A percentile compares a stretch with the other conserved stretches of the same genome.
phyloP scores from a whole-genome alignment of 2,113 vertebrate genomes.

The Callithrix jacchus region DNA sequence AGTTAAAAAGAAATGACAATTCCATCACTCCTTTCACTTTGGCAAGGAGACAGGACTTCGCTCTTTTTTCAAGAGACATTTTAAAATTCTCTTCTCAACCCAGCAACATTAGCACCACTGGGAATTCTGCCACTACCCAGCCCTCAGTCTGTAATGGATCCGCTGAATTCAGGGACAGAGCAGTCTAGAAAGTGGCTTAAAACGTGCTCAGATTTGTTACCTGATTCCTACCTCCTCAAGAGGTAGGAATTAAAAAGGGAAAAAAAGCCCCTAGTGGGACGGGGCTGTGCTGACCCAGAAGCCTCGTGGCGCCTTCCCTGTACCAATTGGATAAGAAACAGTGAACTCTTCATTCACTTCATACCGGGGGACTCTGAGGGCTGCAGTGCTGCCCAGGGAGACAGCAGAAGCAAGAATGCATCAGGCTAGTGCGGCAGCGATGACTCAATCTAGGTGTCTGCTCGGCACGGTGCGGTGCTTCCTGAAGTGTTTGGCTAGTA shows the following conservation, averaged over 20 bases:
- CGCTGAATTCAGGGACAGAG: neutral
- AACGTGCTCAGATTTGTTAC: neutral
- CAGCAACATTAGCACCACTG: neutral
- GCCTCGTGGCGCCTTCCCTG: accelerated
- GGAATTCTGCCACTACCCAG: neutral
- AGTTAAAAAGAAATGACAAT: constrained; percentile 42
- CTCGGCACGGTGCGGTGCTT: neutral
- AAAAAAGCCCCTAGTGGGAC: neutral
- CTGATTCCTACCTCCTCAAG: constrained; percentile 27
- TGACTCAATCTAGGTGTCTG: neutral
- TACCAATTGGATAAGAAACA: neutral
- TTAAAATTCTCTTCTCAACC: constrained; percentile 33
- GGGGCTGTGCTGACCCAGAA: neutral
- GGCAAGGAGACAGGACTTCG: constrained; percentile 6
- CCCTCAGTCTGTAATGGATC: neutral
- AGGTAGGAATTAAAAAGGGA: neutral
- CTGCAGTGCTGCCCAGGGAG: too few relatives aligned
- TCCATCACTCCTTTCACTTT: constrained; percentile 36
- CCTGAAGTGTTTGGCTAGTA: neutral
- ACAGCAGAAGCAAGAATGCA: accelerated
- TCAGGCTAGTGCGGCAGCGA: too few relatives aligned
- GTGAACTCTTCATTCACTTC: neutral
- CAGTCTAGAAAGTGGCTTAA: constrained; percentile 48
- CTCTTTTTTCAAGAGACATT: constrained; percentile 36
- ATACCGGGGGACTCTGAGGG: neutral